Percentiles rank a stretch among this genome's conserved stretches.
Conservation (phyloP, 2,888 invertebrate genomes). For the Drosophila melanocephala region DNA sequence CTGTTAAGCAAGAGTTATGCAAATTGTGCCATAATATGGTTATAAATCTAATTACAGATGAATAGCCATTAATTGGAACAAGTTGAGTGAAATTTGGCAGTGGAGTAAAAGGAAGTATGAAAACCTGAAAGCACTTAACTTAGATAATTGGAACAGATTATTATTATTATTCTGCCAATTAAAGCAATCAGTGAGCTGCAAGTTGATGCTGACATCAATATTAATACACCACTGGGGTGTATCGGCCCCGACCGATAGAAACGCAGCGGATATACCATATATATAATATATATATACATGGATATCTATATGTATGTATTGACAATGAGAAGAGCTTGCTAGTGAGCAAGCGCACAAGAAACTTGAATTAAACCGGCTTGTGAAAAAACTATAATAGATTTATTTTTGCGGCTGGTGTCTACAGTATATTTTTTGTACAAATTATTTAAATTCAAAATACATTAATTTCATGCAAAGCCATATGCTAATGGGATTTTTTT, state of each 20-base stretch:
- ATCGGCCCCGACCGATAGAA: conserved; percentile 24
- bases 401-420: conserved; percentile 62
- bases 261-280: conserved; percentile 11
- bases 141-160: conserved; percentile 30
- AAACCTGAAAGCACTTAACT: conserved; percentile 57
- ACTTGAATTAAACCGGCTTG: conserved; percentile 74
- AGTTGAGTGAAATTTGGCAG: conserved; percentile 37
- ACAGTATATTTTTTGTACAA: conserved; percentile 35
- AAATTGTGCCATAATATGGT: conserved; percentile 33
- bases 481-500: conserved; percentile 71
- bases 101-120: conserved; percentile 17
- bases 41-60: conserved; percentile 47
- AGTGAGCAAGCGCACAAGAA: conserved; percentile 21
- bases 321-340: conserved; percentile 13
- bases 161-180: conserved; percentile 42
- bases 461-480: conserved; percentile 73
- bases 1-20: conserved; percentile 27
- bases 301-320: not conserved
- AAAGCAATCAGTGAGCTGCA: conserved; percentile 38
- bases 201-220: conserved; percentile 45
- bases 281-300: not conserved
- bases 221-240: conserved; percentile 19
- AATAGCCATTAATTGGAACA: conserved; percentile 28
- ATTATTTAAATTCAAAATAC: conserved; percentile 66
- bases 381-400: conserved; percentile 76